Percentiles rank a stretch among this genome's conserved stretches.
Conservation (phyloP, 2,113 vertebrate genomes). For the Propithecus coquereli region DNA sequence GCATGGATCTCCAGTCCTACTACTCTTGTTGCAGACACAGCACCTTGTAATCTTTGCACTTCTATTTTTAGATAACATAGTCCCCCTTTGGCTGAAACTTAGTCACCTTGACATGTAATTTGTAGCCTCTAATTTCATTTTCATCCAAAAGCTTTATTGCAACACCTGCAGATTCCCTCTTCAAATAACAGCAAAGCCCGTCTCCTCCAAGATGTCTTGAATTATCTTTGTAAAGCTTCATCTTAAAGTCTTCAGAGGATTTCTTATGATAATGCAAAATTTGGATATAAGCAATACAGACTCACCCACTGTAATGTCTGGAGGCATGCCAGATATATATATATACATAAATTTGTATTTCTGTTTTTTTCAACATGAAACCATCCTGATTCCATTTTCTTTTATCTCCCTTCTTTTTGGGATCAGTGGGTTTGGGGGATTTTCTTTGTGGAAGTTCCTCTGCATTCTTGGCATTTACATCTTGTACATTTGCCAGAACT, state of each 20-base stretch:
- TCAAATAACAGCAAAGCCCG: slow-evolving; percentile 91
- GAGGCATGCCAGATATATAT: slow-evolving; percentile 90
- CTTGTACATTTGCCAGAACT: background rate
- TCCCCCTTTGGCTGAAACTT: slow-evolving; percentile 91
- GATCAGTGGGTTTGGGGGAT: slow-evolving; percentile 21
- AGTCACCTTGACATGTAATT: slow-evolving; percentile 89
- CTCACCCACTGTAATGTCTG: slow-evolving; percentile 88
- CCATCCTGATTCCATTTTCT: slow-evolving; percentile 77
- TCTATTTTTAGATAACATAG: slow-evolving; percentile 91
- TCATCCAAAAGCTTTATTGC: slow-evolving; percentile 89
- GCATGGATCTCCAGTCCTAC: slow-evolving; percentile 93
- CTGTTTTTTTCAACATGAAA: slow-evolving; percentile 90
- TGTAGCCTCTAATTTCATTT: slow-evolving; percentile 88
- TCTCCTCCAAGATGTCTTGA: slow-evolving; percentile 91
- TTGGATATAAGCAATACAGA: slow-evolving; percentile 91
- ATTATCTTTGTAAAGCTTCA: slow-evolving; percentile 92
- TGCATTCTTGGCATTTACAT: background rate
- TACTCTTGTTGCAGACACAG: slow-evolving; percentile 89
- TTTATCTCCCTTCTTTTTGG: slow-evolving; percentile 87
- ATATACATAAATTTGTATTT: slow-evolving; percentile 85
- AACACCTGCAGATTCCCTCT: slow-evolving; percentile 90
- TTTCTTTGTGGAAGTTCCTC: background rate
- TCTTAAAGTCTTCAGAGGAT: slow-evolving; percentile 90
- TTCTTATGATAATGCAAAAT: slow-evolving; percentile 91
- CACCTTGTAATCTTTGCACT: slow-evolving; percentile 89